These are phyloP conservation scores for Musca vetustissima DNA, from an alignment of 1,140 invertebrate species.

Conservation along the genomic window DNA sequence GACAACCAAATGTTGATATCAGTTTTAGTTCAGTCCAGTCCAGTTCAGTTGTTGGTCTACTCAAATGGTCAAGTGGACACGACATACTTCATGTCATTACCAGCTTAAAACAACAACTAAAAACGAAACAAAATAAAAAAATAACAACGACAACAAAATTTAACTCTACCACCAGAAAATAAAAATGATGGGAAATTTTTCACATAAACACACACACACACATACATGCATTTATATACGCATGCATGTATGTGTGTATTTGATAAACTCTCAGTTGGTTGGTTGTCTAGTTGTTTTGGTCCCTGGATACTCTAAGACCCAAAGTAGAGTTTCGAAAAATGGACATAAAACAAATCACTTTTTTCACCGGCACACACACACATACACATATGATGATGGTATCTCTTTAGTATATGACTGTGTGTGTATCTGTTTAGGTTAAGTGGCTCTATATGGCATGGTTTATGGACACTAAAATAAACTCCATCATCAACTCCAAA, in stretches of 20 bases:
- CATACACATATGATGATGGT: too few relatives aligned
- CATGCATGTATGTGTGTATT: too few relatives aligned
- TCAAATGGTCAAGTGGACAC: conserved; percentile 9
- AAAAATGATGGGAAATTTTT: conserved; percentile 12
- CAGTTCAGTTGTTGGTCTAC: not conserved
- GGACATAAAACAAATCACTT: too few relatives aligned
- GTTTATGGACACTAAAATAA: too few relatives aligned
- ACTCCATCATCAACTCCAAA: too few relatives aligned
- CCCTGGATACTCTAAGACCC: too few relatives aligned
- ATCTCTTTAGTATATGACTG: too few relatives aligned
- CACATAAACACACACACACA: not conserved
- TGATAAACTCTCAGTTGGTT: not conserved
- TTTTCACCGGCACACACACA: too few relatives aligned
- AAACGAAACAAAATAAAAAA: not conserved
- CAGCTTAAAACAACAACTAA: conserved; percentile 1
- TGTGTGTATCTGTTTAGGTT: not conserved
- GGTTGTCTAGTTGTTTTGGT: not conserved
- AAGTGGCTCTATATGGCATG: conserved; percentile 10
- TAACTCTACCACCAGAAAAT: too few relatives aligned
- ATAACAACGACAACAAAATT: not conserved
- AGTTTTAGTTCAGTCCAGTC: conserved; percentile 8
- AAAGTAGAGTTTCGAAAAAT: too few relatives aligned
- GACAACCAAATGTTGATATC: conserved; percentile 2
- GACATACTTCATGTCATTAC: conserved; percentile 21
- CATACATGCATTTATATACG: too few relatives aligned